These are phyloP conservation scores for Cyclophora punctaria DNA, from an alignment of 2,888 invertebrate species.

Conservation along the genomic window DNA sequence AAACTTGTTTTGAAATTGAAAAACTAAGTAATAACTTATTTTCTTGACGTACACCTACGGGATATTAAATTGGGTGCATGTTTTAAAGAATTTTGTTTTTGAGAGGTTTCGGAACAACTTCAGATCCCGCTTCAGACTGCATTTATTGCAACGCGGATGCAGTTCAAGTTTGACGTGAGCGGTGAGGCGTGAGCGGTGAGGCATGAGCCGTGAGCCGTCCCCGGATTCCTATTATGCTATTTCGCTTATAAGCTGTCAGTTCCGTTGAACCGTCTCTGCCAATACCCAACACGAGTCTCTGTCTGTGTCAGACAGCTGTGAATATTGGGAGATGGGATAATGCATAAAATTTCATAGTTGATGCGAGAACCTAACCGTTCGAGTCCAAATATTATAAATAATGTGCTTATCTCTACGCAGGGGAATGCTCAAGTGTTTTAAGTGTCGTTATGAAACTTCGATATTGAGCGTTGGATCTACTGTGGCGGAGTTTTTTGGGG, in stretches of 20 bases:
- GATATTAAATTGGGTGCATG: too few species aligned
- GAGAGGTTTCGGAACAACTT: too few species aligned
- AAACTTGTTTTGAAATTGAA: too few species aligned
- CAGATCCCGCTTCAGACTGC: neutral
- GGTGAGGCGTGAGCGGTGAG: too few species aligned
- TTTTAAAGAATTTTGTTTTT: too few species aligned
- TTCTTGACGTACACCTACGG: too few species aligned
- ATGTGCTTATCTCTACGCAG: constrained; percentile 17
- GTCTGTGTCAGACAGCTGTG: constrained; percentile 29
- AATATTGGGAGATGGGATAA: constrained; percentile 31
- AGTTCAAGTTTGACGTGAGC: constrained; percentile 1
- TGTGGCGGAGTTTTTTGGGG: too few species aligned
- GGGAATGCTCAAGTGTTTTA: constrained; percentile 16
- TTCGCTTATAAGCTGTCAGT: constrained; percentile 29
- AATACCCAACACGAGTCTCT: constrained; percentile 27
- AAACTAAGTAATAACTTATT: too few species aligned
- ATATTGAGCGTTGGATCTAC: too few species aligned
- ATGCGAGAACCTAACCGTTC: constrained; percentile 2
- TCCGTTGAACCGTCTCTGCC: constrained; percentile 15
- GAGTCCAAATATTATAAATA: constrained; percentile 12
- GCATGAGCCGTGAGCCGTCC: neutral
- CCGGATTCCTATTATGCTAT: constrained; percentile 21
- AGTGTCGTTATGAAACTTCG: constrained; percentile 9
- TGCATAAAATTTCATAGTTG: constrained; percentile 40
- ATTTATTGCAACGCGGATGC: constrained; percentile 3